Conservation (phyloP, 2,113 vertebrate genomes). For the Megaleporinus macrocephalus region DNA sequence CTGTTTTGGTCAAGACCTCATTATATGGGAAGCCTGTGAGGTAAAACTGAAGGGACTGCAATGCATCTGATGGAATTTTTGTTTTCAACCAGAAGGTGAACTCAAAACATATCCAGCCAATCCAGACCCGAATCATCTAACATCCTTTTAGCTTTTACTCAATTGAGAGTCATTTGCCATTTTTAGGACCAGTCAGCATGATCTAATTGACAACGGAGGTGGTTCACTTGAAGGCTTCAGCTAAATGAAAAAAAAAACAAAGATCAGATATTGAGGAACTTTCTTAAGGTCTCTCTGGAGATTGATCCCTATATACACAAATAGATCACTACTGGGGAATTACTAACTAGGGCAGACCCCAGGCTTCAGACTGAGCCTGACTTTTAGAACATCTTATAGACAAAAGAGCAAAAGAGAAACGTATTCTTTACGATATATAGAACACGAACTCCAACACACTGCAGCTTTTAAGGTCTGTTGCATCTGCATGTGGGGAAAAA, state of each 20-base stretch:
- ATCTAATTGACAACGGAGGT: not conserved
- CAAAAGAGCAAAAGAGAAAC: not conserved
- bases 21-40: not conserved
- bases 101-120: not conserved
- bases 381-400: not conserved
- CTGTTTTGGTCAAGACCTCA: not conserved
- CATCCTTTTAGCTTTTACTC: not conserved
- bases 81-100: not conserved
- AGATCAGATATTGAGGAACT: not conserved
- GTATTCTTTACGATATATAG: not conserved
- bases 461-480: conserved; percentile 41
- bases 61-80: not conserved
- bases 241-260: not conserved
- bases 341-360: not conserved
- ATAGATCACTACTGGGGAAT: too few relatives aligned
- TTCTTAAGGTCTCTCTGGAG: too few relatives aligned
- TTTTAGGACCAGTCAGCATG: not conserved
- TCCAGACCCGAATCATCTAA: not conserved
- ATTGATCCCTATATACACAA: too few relatives aligned
- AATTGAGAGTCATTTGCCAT: not conserved
- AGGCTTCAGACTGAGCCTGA: not conserved
- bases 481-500: conserved; percentile 44
- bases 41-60: not conserved
- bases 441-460: not conserved
- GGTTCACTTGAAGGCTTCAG: not conserved